A percentile compares a stretch with the other conserved stretches of the same genome.
phyloP scores from a whole-genome alignment of 2,797 vertebrate genomes.

The Gymnodraco acuticeps region DNA sequence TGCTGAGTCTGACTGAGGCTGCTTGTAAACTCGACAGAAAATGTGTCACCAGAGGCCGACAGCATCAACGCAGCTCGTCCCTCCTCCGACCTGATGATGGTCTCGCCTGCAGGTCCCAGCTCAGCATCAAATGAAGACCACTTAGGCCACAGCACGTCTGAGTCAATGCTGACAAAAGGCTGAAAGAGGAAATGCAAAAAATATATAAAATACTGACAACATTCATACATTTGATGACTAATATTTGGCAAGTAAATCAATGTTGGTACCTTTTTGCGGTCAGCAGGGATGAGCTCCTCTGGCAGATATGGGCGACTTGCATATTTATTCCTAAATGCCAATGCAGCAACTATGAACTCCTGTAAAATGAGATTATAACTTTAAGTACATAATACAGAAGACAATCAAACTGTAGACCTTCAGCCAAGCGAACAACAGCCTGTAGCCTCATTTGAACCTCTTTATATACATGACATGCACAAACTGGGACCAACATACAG shows the following conservation, averaged over 20 bases:
- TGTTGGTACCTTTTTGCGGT: constrained; percentile 82
- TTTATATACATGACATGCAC: not conserved
- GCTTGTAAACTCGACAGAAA: constrained; percentile 89
- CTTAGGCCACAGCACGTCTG: constrained; percentile 86
- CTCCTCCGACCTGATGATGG: constrained; percentile 85
- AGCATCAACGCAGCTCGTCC: constrained; percentile 85
- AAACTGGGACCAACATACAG: not conserved
- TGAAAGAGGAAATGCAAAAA: constrained; percentile 32
- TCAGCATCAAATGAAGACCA: constrained; percentile 53
- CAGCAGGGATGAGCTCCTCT: constrained; percentile 80
- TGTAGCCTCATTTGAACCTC: not conserved
- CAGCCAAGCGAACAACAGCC: not conserved
- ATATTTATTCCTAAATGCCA: constrained; percentile 91
- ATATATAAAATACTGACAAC: not conserved
- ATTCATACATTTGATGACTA: not conserved
- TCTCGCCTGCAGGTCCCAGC: constrained; percentile 62
- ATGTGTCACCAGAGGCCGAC: constrained; percentile 86
- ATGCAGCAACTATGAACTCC: constrained; percentile 83
- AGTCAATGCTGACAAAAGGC: constrained; percentile 74
- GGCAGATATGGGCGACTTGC: constrained; percentile 88
- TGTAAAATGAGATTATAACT: constrained; percentile 53
- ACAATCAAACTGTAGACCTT: not conserved
- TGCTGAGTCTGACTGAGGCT: constrained; percentile 82
- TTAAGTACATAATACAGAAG: not conserved
- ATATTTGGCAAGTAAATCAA: not conserved